These are phyloP conservation scores for Branchellion lobata DNA, from an alignment of 2,888 invertebrate species.

Conservation along the genomic window DNA sequence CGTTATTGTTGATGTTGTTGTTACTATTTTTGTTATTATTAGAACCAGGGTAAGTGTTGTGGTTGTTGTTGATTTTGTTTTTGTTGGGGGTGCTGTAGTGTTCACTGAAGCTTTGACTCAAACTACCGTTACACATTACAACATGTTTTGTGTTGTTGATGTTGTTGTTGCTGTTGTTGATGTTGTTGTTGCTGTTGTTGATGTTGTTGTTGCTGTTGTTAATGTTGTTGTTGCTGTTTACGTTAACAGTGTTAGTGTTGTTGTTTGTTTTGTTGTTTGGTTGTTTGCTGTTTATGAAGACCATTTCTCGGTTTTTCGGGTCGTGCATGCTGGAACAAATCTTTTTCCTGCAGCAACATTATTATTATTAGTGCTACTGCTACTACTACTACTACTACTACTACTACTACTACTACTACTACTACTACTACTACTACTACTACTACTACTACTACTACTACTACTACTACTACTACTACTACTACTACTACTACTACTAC, in stretches of 20 bases:
- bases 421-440: slow-evolving; percentile 23
- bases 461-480: slow-evolving; percentile 18
- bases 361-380: background rate
- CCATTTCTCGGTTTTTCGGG: background rate
- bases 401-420: slow-evolving; percentile 33
- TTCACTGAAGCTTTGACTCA: slow-evolving; percentile 4
- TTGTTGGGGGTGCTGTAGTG: slow-evolving; percentile 17
- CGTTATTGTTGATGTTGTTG: slow-evolving; percentile 17
- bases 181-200: slow-evolving; percentile 3
- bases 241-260: background rate
- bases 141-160: background rate
- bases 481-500: slow-evolving; percentile 27
- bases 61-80: slow-evolving; percentile 9
- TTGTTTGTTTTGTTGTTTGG: slow-evolving; percentile 7
- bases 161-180: slow-evolving; percentile 10
- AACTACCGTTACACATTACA: slow-evolving; percentile 13
- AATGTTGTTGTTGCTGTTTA: slow-evolving; percentile 21
- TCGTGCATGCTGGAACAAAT: background rate
- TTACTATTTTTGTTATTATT: background rate
- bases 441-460: slow-evolving; percentile 5
- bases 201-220: slow-evolving; percentile 1
- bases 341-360: background rate
- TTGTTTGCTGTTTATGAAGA: background rate
- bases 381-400: slow-evolving; percentile 30
- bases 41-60: background rate